Base-by-base conservation (phyloP, 2,113 vertebrate species). In the Perca schrenkii region DNA sequence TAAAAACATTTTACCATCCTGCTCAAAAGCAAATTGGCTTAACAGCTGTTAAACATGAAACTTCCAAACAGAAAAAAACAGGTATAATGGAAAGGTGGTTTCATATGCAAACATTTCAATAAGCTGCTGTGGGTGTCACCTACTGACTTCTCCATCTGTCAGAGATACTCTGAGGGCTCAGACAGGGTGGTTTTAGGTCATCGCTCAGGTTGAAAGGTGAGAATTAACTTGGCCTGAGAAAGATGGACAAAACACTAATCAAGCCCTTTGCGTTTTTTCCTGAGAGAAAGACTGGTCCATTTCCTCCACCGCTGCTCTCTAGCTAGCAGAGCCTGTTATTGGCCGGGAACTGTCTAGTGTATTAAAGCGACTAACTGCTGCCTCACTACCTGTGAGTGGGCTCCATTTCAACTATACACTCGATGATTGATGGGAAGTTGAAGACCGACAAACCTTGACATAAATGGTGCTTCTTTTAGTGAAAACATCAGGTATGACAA, bases 121-220 rank as follows among this genome's bases (percentile, higher is more conserved):
- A 60, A 58, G 66, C 58, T 62, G 43, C 58, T 67, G 36, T 77
- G 67, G 36, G 52, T 40, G 13, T 82, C 64, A 49, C 54, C 47
- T 49, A 8, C 40, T 60, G 64, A 80, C 74, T 85, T 80, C 74
- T 83, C 67, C 79, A 75, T 79, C 83, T 89, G 88, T 86, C 89
- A 77, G 75, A 66, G 67, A 74, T 22, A 13, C 66, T 80, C 69
- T 28, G 66, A 56, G 61, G 79, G n/a, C 63, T 79, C 67, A 80
- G 65, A 70, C 57, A 69, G 69, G 66, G 66, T 53, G 72, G 60
- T 81, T 86, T 75, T 72, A 72, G 90, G 74, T 86, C 82, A 81
- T 77, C 71, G 52, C 72, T 70, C 25, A 25, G 80, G 75, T 79
- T 87, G 71, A 91, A 91, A 92, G 86, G 90, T 92, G 77, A 89